phyloP scores from a whole-genome alignment of 2,113 vertebrate species.

The Megalops atlanticus region DNA sequence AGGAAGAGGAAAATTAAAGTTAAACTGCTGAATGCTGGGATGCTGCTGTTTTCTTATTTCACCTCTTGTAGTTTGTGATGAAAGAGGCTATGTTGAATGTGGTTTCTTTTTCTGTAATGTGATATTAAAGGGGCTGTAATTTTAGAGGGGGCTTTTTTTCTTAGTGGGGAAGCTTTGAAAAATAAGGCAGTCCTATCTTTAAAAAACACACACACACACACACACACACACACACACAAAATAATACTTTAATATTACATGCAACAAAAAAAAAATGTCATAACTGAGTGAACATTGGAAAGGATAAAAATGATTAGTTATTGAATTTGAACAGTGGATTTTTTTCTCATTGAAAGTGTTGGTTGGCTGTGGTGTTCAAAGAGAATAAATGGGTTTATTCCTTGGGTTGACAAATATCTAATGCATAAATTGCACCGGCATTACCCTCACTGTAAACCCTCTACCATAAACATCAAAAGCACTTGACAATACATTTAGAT shows the following conservation, averaged over 20 bases:
- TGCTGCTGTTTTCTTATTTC: background rate
- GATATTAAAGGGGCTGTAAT: background rate
- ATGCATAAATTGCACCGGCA: background rate
- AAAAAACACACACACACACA: no score
- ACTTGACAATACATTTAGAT: background rate
- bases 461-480: background rate
- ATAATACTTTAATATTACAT: background rate
- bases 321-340: slow-evolving; percentile 5
- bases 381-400: slow-evolving; percentile 13
- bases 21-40: background rate
- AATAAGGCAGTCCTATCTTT: no score
- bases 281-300: background rate
- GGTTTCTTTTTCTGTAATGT: background rate
- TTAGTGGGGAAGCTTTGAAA: no score
- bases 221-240: background rate
- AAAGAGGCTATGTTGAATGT: background rate
- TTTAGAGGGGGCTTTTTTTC: no score
- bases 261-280: no score
- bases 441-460: background rate
- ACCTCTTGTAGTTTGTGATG: background rate
- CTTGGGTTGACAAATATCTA: slow-evolving; percentile 13
- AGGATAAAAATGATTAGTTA: background rate
- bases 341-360: background rate
- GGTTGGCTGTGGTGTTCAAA: slow-evolving; percentile 20
- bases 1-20: background rate